Evolutionary conservation across 2,888 invertebrate species (phyloP).

Genomic region (Drosophila ezoana): DNA sequence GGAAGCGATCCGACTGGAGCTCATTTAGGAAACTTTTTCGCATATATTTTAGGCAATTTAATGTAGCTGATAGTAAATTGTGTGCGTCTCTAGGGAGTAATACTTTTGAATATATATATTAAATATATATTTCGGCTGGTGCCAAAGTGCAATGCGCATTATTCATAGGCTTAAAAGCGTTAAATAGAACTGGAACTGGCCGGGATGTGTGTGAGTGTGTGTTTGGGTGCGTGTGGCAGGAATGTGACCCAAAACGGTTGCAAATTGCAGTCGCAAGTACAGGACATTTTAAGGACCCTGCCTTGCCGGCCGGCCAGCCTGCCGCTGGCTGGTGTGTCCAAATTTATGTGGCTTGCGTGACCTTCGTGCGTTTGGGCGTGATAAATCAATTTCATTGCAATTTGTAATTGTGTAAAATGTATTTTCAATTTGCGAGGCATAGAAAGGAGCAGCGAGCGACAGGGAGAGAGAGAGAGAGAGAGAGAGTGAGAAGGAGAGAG

Average conservation of each 20-base stretch:
- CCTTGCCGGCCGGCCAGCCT: constrained; percentile 13
- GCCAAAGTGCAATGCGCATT: constrained; percentile 57
- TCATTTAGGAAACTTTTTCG: constrained; percentile 35
- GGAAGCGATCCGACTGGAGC: constrained; percentile 22
- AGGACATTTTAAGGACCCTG: constrained; percentile 37
- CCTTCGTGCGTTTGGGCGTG: constrained; percentile 74
- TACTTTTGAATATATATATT: neutral
- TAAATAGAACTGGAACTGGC: constrained; percentile 45
- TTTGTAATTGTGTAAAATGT: constrained; percentile 80
- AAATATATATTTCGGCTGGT: constrained; percentile 17
- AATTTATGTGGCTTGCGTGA: constrained; percentile 77
- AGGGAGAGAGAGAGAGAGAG: neutral
- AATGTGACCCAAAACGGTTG: constrained; percentile 42
- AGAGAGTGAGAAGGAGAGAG: neutral
- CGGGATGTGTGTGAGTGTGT: constrained; percentile 16
- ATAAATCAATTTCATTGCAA: constrained; percentile 79
- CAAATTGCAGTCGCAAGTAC: constrained; percentile 49
- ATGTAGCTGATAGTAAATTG: constrained; percentile 71
- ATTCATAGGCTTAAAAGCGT: constrained; percentile 65
- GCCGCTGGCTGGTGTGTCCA: constrained; percentile 47
- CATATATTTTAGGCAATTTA: constrained; percentile 68
- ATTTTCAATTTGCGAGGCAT: constrained; percentile 68
- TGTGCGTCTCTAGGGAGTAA: constrained; percentile 11
- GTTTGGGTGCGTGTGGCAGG: neutral
- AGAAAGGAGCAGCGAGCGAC: neutral